These are phyloP conservation scores for Brenthis hecate DNA, from an alignment of 2,888 invertebrate genomes.

Conservation along the genomic window DNA sequence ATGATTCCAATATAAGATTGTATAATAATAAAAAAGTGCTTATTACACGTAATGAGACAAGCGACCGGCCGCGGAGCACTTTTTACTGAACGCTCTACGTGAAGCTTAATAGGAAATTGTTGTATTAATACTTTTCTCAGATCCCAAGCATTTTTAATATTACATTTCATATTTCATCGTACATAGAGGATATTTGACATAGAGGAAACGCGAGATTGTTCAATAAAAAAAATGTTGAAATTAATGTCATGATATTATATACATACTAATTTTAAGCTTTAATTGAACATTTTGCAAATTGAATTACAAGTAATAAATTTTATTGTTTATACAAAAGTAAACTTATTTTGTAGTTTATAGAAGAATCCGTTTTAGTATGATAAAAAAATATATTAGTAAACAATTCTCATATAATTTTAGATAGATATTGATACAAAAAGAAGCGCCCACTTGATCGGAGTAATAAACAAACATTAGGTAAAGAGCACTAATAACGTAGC, in stretches of 20 bases:
- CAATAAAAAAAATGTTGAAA: too few species aligned
- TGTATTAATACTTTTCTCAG: constrained; percentile 13
- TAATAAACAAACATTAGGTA: constrained; percentile 65
- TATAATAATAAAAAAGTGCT: constrained; percentile 23
- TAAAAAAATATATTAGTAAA: neutral
- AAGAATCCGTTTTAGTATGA: neutral
- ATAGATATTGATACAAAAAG: constrained; percentile 39
- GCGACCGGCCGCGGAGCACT: neutral
- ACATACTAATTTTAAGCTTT: too few species aligned
- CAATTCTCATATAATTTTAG: neutral
- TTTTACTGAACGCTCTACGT: constrained; percentile 10
- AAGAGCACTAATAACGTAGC: constrained; percentile 68
- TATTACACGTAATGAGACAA: constrained; percentile 26
- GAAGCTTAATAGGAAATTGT: constrained; percentile 8
- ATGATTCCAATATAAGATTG: constrained; percentile 20
- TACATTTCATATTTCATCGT: neutral
- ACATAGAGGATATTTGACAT: neutral
- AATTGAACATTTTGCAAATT: too few species aligned
- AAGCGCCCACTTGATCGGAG: constrained; percentile 45
- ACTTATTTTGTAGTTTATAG: too few species aligned
- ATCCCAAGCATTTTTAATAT: neutral
- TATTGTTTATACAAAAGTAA: too few species aligned
- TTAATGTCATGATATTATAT: too few species aligned
- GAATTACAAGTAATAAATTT: too few species aligned
- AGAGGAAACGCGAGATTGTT: neutral